Evolutionary conservation across 2,888 invertebrate genomes (phyloP), one percentile per base, ranked within the genome.

Genomic region (Tetragnatha montana): DNA sequence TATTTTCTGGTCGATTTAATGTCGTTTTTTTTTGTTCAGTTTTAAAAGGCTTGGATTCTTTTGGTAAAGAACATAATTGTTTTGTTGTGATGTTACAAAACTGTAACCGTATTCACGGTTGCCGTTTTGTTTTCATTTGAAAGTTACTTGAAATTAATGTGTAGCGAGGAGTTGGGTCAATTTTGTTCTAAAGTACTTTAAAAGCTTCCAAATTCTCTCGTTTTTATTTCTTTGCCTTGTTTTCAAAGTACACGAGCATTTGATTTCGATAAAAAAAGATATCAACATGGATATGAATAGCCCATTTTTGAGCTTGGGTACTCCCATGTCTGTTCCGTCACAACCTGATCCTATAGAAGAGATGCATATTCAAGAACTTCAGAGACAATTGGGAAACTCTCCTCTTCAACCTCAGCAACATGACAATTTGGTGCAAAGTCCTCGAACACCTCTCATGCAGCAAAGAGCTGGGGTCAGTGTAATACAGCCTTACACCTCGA

Each of bases 281-380:
- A 2, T 76, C 35, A 76, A 19, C 12, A 88, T 88, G 89, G 90
- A 91, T 82, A 84, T 91, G 17, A 88, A 85, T 19, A 83, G 90
- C 69, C 83, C 91, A 14, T 88, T 88, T 71, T 69, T 91, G 75
- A 91, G 88, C 70, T 78, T 91, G 74, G 91, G 91, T 51, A 91
- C 91, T 8, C 91, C 91, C 12, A 60, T 91, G 10, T 91, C 91
- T 7, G 91, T 91, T 10, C 79, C 86, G 7, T 80, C 87, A 49
- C 89, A 89, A n/a, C 91, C 91, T 4, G 91, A 91, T 80, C 91
- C 91, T 17, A 22, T 91, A 10, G 92, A 92, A 76, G 92, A 91
- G 74, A 91, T 91, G 49, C 92, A 92, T 85, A 91, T 92, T 78
- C 92, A 92, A 81, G 85, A 91, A 69, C 88, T 92, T 17, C 80